Percentiles rank a stretch among this genome's conserved stretches.
These are phyloP conservation scores for Dasyurus viverrinus DNA, from an alignment of 2,113 vertebrate species.

Conservation along the genomic window DNA sequence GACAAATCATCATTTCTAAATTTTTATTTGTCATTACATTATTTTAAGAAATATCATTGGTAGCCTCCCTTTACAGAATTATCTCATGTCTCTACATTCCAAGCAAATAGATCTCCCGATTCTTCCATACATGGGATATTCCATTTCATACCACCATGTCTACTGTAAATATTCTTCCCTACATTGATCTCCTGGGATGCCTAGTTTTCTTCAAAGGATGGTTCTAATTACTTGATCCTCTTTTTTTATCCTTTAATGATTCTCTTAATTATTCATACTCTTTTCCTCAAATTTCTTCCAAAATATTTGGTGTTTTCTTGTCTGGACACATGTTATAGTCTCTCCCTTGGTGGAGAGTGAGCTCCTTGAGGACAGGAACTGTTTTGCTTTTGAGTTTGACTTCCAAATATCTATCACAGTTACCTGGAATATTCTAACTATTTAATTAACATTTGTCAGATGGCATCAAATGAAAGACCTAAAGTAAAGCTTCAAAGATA, in stretches of 20 bases:
- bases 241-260: neutral
- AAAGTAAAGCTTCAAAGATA: neutral
- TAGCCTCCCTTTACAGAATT: neutral
- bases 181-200: neutral
- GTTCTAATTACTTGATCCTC: neutral
- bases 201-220: neutral
- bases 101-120: neutral
- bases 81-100: neutral
- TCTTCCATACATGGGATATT: neutral
- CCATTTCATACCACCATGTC: neutral
- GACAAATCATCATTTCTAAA: neutral
- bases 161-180: neutral
- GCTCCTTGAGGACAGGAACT: neutral
- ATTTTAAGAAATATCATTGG: neutral
- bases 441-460: neutral
- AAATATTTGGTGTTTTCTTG: neutral
- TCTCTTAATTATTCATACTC: neutral
- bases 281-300: neutral
- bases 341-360: neutral
- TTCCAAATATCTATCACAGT: neutral
- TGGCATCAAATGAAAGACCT: neutral
- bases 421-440: neutral
- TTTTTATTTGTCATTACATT: neutral
- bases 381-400: neutral
- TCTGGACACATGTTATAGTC: neutral